Evolutionary conservation across 2,797 vertebrate species (phyloP).

Genomic region (Pangasius krempfi): DNA sequence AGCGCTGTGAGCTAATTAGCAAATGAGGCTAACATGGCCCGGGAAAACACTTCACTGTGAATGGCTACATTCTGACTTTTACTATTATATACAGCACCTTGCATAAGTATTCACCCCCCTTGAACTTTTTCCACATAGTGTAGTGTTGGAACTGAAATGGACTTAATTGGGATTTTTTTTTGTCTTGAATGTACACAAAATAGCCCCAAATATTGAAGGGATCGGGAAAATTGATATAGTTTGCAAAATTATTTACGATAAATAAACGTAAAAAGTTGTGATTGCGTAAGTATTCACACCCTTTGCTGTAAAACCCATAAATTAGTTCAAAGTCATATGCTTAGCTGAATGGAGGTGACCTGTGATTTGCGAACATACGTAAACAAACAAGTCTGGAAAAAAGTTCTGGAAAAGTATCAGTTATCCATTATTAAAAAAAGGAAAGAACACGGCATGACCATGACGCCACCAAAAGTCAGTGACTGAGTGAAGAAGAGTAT

Average conservation of each 20-base stretch:
- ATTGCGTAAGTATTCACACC: not conserved
- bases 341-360: not conserved
- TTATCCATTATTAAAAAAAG: not conserved
- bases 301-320: not conserved
- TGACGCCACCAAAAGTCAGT: too few species aligned
- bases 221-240: not conserved
- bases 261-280: not conserved
- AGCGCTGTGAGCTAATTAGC: too few species aligned
- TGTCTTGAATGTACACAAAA: not conserved
- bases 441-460: not conserved
- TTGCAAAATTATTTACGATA: not conserved
- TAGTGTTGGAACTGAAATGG: not conserved
- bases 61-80: not conserved
- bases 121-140: too few species aligned
- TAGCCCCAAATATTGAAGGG: not conserved
- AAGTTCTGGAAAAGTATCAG: not conserved
- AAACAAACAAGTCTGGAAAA: not conserved
- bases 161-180: not conserved
- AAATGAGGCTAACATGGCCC: not conserved
- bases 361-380: not conserved
- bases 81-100: not conserved
- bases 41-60: not conserved
- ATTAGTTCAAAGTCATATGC: not conserved
- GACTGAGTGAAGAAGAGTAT: not conserved
- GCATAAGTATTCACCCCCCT: not conserved